phyloP scores from a whole-genome alignment of 2,888 invertebrate genomes.

The Ichneumoninae sp. region DNA sequence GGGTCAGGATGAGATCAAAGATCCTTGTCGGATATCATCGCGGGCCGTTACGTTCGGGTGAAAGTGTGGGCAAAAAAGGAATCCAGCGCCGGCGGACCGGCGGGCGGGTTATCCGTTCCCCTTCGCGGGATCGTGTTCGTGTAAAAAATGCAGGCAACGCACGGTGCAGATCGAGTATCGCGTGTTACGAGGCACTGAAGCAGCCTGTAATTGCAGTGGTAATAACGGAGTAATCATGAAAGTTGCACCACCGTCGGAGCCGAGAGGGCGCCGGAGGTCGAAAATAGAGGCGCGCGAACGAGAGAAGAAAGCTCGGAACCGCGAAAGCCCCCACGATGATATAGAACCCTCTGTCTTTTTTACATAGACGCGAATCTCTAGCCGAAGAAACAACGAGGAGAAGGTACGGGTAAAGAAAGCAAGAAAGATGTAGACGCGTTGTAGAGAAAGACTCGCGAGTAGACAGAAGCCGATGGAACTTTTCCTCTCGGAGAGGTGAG shows the following conservation, averaged over 20 bases:
- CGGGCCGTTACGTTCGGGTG: slow-evolving; percentile 14
- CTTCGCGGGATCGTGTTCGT: background rate
- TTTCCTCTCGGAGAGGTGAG: slow-evolving; percentile 21
- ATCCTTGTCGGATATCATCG: background rate
- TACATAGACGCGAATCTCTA: background rate
- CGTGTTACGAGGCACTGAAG: slow-evolving; percentile 73
- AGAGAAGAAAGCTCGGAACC: slow-evolving; percentile 7
- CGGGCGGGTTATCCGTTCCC: slow-evolving; percentile 7
- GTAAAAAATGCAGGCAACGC: slow-evolving; percentile 60
- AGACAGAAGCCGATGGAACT: slow-evolving; percentile 50
- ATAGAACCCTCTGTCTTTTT: slow-evolving; percentile 1
- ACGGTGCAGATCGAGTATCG: slow-evolving; percentile 69
- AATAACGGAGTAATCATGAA: slow-evolving; percentile 76
- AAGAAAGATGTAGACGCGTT: background rate
- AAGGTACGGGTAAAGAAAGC: slow-evolving; percentile 5
- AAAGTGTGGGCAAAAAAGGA: slow-evolving; percentile 21
- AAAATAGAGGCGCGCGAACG: slow-evolving; percentile 10
- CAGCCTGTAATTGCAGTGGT: slow-evolving; percentile 73
- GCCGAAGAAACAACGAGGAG: slow-evolving; percentile 24
- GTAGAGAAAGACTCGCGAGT: slow-evolving; percentile 35
- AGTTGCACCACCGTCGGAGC: slow-evolving; percentile 72
- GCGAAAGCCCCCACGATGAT: slow-evolving; percentile 10
- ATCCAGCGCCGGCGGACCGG: background rate
- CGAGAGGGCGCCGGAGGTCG: slow-evolving; percentile 55
- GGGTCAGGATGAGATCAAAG: background rate